phyloP scores from a whole-genome alignment of 1,140 invertebrate species.

The Wasmannia auropunctata region DNA sequence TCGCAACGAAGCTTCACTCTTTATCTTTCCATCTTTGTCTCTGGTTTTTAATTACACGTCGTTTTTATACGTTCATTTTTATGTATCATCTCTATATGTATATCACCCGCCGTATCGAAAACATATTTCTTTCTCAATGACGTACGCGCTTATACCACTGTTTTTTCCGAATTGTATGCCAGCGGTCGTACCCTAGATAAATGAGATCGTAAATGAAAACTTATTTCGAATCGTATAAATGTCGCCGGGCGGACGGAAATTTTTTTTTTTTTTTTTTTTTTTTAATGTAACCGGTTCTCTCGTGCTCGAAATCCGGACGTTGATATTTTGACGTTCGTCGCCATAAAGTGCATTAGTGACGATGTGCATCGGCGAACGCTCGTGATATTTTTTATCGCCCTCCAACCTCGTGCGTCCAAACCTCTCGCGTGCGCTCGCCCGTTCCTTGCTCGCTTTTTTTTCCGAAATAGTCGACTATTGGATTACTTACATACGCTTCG shows the following conservation, averaged over 20 bases:
- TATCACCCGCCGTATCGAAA: background rate
- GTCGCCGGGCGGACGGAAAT: constrained; percentile 11
- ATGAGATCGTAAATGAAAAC: constrained; percentile 44
- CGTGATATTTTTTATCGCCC: constrained; percentile 55
- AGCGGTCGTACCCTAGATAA: background rate
- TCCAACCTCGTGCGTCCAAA: constrained; percentile 8
- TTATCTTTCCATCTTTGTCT: background rate
- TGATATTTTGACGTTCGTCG: constrained; percentile 55
- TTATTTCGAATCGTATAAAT: constrained; percentile 38
- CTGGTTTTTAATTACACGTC: background rate
- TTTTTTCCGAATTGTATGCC: constrained; percentile 14
- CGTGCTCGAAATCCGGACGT: constrained; percentile 42
- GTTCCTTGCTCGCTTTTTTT: constrained; percentile 38
- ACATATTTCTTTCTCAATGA: background rate
- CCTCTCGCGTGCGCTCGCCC: constrained; percentile 42
- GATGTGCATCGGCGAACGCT: constrained; percentile 39
- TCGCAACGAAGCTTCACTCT: background rate
- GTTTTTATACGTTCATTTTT: background rate
- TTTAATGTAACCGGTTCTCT: background rate
- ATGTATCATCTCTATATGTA: background rate
- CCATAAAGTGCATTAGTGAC: constrained; percentile 51
- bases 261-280: constrained; percentile 54
- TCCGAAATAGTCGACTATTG: constrained; percentile 47
- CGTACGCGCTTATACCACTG: background rate
- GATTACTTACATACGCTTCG: constrained; percentile 58